phyloP scores from a whole-genome alignment of 2,797 vertebrate species.

The Lophotriccus pileatus region DNA sequence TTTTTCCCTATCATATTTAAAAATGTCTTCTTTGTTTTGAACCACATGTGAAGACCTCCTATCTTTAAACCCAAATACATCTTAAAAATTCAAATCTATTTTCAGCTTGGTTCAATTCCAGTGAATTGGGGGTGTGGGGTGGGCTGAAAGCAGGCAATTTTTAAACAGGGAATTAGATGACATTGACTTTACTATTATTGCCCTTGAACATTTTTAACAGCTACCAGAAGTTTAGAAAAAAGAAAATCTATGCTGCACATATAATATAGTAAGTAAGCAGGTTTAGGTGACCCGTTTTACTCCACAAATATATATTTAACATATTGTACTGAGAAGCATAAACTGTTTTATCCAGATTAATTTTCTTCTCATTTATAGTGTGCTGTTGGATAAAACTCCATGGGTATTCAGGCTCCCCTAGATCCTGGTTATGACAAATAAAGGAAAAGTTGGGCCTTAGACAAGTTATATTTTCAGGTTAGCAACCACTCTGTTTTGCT shows the following conservation, averaged over 20 bases:
- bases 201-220: neutral
- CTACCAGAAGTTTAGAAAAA: neutral
- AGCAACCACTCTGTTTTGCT: conserved; percentile 30
- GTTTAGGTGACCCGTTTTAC: neutral
- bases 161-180: neutral
- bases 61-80: neutral
- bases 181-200: neutral
- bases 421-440: neutral
- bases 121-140: neutral
- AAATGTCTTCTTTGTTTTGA: neutral
- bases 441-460: neutral
- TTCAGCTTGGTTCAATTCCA: neutral
- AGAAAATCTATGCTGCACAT: neutral
- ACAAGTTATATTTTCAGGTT: neutral
- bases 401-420: neutral
- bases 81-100: neutral
- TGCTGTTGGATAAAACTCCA: neutral
- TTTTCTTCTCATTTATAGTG: neutral
- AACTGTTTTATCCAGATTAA: neutral
- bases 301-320: neutral
- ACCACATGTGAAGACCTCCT: neutral
- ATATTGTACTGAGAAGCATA: neutral
- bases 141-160: neutral
- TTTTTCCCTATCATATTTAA: neutral
- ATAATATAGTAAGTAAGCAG: neutral